Evolutionary conservation across 2,888 invertebrate species (phyloP).

Genomic region (Synergus laeviventris): DNA sequence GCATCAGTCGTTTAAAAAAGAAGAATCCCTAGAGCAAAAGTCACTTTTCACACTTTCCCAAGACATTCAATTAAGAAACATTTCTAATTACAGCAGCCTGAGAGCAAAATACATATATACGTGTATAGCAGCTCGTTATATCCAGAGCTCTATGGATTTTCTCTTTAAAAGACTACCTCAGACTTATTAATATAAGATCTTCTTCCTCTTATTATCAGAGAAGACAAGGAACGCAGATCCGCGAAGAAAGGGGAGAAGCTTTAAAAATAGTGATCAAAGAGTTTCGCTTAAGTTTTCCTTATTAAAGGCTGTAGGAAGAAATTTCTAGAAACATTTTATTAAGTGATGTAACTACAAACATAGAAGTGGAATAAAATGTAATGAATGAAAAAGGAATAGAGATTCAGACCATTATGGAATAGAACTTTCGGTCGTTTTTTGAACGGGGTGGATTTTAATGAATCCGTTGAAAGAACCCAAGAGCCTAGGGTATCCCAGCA

Average conservation of each 20-base stretch:
- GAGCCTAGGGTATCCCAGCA: conserved; percentile 2
- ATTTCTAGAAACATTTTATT: too few relatives aligned
- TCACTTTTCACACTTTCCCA: neutral
- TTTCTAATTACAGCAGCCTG: neutral
- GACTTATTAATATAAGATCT: conserved; percentile 24
- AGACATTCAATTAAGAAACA: conserved; percentile 18
- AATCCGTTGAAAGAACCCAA: conserved; percentile 19
- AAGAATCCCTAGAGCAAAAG: neutral
- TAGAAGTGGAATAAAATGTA: too few relatives aligned
- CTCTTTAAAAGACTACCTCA: neutral
- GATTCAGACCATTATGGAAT: neutral
- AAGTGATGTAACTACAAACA: too few relatives aligned
- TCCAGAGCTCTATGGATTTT: conserved; percentile 1
- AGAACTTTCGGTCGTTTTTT: neutral
- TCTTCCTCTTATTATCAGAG: neutral
- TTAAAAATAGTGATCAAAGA: too few relatives aligned
- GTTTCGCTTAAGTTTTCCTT: too few relatives aligned
- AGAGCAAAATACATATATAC: neutral
- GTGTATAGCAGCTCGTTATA: neutral
- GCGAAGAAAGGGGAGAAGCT: neutral
- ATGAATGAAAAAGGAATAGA: neutral
- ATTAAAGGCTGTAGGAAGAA: too few relatives aligned
- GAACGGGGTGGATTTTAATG: neutral
- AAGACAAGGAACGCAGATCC: neutral
- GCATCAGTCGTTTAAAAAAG: neutral